These are phyloP conservation scores for Potamarius usumacintae DNA, from an alignment of 2,113 vertebrate genomes.

Conservation along the genomic window DNA sequence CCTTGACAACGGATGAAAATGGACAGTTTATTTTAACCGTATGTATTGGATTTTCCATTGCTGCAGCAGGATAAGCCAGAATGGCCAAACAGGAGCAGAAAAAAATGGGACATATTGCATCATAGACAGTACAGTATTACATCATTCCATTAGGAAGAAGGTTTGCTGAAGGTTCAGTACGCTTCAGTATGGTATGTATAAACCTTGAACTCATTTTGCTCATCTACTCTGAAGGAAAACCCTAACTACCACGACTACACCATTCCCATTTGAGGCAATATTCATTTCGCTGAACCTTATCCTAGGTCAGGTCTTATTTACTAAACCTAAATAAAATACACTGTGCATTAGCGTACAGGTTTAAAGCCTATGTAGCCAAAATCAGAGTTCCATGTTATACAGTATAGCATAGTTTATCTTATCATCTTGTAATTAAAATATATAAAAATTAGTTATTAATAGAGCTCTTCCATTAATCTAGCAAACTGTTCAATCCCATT, in stretches of 20 bases:
- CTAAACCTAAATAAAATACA: constrained; percentile 14
- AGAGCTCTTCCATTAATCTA: constrained; percentile 31
- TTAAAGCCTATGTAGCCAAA: background rate
- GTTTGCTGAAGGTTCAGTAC: constrained; percentile 21
- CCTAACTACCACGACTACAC: constrained; percentile 40
- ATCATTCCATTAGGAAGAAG: constrained; percentile 3
- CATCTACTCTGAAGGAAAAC: constrained; percentile 16
- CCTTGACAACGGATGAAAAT: background rate
- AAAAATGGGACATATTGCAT: background rate
- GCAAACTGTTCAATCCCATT: constrained; percentile 23
- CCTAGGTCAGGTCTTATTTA: constrained; percentile 12
- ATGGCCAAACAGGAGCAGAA: background rate
- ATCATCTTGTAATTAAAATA: constrained; percentile 23
- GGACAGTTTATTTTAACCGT: constrained; percentile 14
- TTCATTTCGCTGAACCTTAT: constrained; percentile 26
- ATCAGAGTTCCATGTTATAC: constrained; percentile 11
- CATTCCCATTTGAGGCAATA: constrained; percentile 11
- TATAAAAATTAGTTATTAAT: constrained; percentile 13
- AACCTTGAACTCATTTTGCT: constrained; percentile 36
- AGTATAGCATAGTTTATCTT: constrained; percentile 33
- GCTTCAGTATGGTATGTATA: constrained; percentile 47
- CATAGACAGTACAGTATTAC: background rate
- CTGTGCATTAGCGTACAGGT: constrained; percentile 32
- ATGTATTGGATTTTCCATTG: constrained; percentile 41
- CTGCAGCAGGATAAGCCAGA: constrained; percentile 23